Evolutionary conservation across 2,888 invertebrate species (phyloP), one percentile per base, ranked within the genome.

Genomic region (Yponomeuta malinellus): DNA sequence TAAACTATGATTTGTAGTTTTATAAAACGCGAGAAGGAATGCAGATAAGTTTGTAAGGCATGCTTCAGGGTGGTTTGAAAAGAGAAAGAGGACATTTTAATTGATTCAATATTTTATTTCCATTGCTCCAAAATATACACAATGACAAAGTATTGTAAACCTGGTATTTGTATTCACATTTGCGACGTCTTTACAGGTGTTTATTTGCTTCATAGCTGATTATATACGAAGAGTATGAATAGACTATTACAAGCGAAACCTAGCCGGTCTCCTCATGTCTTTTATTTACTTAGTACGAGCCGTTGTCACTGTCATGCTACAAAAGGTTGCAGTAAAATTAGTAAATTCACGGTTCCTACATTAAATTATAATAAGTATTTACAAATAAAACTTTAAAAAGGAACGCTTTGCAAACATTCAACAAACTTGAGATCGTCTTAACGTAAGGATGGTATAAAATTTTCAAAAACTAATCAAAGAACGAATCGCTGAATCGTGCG

Each of bases 351-450:
- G 85, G 89, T 88, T 82, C 89, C 87, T 90, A 91, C 83, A 81
- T 84, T 88, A 86, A 82, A 80, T 78, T 80, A 87, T 85, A 89
- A 70, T 90, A 43, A 43, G 6, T 43, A 92, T 91, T 89, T 92
- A 92, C 91, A 92, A 90, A 90, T 91, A 90, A 92, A 92, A 90
- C 90, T 90, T 91, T 91, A 88, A 90, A 59, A 90, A 90, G 90
- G 91, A 92, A 91, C 91, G 90, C 91, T 91, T 91, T 90, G 89
- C 89, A 91, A 91, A 90, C 90, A 90, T 90, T 90, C 90, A 91
- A 91, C 90, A 90, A 90, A 90, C 89, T 90, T 91, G 91, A 91
- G 91, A 92, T 91, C 91, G 90, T 90, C 89, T 91, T 91, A 91
- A 90, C 87, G 86, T 91, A 90, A 87, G 87, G 90, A 90, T 90